Conservation (phyloP, 2,888 invertebrate species). For the Drosophila subquinaria region DNA sequence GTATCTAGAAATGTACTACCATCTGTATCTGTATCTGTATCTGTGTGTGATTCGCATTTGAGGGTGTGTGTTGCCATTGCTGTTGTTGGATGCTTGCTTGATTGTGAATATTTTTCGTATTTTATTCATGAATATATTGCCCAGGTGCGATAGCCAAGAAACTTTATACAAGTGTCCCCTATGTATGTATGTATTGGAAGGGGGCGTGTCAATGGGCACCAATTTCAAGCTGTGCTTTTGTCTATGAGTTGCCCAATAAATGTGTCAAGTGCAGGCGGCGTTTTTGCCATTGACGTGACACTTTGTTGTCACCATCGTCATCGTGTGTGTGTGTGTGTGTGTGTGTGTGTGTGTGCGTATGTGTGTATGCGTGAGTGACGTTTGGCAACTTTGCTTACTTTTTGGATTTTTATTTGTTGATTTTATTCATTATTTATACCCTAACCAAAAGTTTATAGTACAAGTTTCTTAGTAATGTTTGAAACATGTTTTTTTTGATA, state of each 20-base stretch:
- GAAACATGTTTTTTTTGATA: background rate
- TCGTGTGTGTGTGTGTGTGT: background rate
- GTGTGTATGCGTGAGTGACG: conserved; percentile 35
- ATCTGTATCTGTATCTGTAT: background rate
- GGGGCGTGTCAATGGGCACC: conserved; percentile 59
- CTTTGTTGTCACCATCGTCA: conserved; percentile 45
- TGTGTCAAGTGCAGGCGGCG: conserved; percentile 77
- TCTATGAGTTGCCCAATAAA: conserved; percentile 77
- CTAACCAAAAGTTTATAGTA: background rate
- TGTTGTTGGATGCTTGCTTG: background rate
- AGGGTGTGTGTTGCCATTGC: conserved; percentile 7
- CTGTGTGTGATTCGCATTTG: background rate
- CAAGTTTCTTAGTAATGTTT: background rate
- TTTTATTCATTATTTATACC: conserved; percentile 16
- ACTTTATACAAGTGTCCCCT: conserved; percentile 41
- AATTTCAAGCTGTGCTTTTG: conserved; percentile 73
- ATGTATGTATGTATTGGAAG: background rate
- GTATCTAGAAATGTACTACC: background rate
- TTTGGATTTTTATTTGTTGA: conserved; percentile 24
- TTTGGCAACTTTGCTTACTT: conserved; percentile 52
- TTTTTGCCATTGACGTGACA: conserved; percentile 78
- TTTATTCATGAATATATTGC: conserved; percentile 44
- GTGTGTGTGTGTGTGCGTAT: conserved; percentile 14
- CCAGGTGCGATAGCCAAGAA: conserved; percentile 38
- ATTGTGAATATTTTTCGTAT: conserved; percentile 29